A percentile compares a stretch with the other conserved stretches of the same genome.
phyloP scores from a whole-genome alignment of 2,797 vertebrate species.

The Tokudaia tokunoshimensis region DNA sequence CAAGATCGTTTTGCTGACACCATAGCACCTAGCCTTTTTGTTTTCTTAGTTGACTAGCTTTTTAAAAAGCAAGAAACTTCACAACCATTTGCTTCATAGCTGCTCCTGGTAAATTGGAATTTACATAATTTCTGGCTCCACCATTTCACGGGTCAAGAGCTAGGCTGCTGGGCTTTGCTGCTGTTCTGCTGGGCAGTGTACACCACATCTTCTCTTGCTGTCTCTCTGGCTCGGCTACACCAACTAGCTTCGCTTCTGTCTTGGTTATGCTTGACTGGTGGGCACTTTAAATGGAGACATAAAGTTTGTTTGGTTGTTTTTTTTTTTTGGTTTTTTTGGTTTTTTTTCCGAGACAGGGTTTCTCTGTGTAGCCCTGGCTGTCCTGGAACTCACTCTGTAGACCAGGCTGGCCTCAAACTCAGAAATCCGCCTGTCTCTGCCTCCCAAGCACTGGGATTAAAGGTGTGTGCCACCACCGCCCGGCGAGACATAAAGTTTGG shows the following conservation, averaged over 20 bases:
- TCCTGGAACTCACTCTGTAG: no score
- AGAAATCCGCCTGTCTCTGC: no score
- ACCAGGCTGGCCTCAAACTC: no score
- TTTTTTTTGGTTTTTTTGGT: no score
- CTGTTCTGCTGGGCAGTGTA: not conserved
- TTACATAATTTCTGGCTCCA: not conserved
- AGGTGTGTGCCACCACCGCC: no score
- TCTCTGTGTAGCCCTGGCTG: no score
- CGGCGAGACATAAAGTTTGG: not conserved
- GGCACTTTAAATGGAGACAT: not conserved
- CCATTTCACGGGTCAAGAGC: not conserved
- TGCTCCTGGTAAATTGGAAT: not conserved
- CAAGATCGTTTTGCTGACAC: not conserved
- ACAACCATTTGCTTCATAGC: constrained; percentile 2
- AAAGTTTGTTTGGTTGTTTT: no score
- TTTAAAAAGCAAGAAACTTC: constrained; percentile 5
- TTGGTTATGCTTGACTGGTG: not conserved
- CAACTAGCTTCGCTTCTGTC: not conserved
- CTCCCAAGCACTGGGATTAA: no score
- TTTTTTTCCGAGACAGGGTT: no score
- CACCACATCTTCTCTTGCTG: not conserved
- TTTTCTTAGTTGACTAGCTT: constrained; percentile 20
- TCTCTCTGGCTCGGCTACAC: not conserved
- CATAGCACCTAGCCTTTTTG: no score
- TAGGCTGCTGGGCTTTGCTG: not conserved